These are phyloP conservation scores for Clarias laeviceps DNA, from an alignment of 2,797 vertebrate genomes.

Conservation along the genomic window DNA sequence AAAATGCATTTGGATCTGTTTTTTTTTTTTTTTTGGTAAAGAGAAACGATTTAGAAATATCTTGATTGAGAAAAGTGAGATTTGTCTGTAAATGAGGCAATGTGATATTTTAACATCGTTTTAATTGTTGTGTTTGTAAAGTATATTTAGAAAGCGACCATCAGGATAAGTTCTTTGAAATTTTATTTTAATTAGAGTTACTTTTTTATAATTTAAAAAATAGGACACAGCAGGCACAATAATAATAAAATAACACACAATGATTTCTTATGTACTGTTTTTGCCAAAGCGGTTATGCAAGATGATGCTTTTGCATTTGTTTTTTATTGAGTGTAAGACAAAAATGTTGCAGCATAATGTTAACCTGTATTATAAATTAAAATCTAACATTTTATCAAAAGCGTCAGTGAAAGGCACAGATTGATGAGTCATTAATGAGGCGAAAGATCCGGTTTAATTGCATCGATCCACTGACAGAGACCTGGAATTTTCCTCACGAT, in stretches of 20 bases:
- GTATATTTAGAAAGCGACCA: neutral
- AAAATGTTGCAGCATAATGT: neutral
- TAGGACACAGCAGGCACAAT: neutral
- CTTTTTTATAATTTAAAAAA: too few species aligned
- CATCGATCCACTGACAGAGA: neutral
- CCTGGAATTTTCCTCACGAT: neutral
- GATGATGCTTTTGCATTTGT: neutral
- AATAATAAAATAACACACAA: neutral
- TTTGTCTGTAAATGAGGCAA: neutral
- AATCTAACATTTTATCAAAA: neutral
- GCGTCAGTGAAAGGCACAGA: neutral
- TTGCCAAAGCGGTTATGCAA: neutral
- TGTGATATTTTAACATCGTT: neutral
- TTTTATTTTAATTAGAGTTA: neutral
- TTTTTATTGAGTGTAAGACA: neutral
- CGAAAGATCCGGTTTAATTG: neutral
- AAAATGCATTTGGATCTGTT: neutral
- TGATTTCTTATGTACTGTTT: neutral
- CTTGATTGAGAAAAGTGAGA: neutral
- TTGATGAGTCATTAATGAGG: neutral
- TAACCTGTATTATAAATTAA: neutral
- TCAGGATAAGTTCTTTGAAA: neutral
- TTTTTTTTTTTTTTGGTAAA: neutral
- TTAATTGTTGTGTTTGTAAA: neutral
- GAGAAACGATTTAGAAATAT: neutral